Conservation (phyloP, 2,113 vertebrate genomes). For the Apteryx owenii region DNA sequence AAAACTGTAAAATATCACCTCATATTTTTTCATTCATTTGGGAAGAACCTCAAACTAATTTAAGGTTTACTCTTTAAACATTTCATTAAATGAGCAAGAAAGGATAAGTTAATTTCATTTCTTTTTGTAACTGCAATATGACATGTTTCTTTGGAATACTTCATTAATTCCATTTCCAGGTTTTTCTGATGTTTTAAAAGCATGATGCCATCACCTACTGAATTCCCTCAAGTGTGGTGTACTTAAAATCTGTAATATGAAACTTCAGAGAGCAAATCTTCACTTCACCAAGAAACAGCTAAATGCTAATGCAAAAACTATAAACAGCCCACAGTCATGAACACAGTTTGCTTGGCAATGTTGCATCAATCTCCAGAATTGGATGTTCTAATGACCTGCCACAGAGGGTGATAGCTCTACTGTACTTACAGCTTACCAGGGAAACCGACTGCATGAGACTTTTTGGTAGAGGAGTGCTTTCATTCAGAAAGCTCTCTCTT, state of each 20-base stretch:
- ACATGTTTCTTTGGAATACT: neutral
- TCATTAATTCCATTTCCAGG: neutral
- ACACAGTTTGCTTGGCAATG: neutral
- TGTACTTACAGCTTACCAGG: neutral
- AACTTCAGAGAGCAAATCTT: neutral
- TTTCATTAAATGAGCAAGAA: neutral
- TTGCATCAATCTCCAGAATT: neutral
- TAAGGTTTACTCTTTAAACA: neutral
- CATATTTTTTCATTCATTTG: neutral
- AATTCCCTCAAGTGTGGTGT: neutral
- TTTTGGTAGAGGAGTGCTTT: neutral
- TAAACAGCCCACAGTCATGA: neutral
- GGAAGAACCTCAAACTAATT: neutral
- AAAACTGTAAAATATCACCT: neutral
- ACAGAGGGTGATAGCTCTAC: neutral
- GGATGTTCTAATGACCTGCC: neutral
- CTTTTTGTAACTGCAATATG: neutral
- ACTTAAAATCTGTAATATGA: neutral
- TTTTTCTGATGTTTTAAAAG: neutral
- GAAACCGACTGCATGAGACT: neutral
- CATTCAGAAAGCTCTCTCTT: neutral
- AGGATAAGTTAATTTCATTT: neutral
- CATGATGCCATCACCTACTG: neutral
- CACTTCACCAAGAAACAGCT: neutral
- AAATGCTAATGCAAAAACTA: neutral